Evolutionary conservation across 2,113 vertebrate species (phyloP), one percentile per base, ranked within the genome.

Genomic region (Phrynocephalus versicolor): DNA sequence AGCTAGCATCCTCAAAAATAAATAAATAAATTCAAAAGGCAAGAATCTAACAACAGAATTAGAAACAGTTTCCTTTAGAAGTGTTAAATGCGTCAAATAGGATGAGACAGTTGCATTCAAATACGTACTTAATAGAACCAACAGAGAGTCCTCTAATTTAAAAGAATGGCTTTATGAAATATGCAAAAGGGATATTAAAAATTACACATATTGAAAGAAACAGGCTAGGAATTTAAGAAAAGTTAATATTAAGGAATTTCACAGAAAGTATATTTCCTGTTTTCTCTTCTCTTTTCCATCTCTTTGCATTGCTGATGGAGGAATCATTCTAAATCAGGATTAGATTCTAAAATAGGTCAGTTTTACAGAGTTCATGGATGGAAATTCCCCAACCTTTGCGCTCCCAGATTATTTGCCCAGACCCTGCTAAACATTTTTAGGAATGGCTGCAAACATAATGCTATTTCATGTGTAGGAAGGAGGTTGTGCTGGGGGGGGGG

Each of bases 111-210:
- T 81, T n/a, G 55, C 33, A 25, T 35, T 51, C 27, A 94, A 90
- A 90, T n/a, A n/a, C n/a, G n/a, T 88, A 85, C 84, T 87, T 91
- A 87, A 78, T 62, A 85, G 81, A 70, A 58, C 76, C 90, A 70
- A 87, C 77, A 83, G 83, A 37, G 27, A 88, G n/a, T 45, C 72
- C 85, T 90, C 87, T 89, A 51, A 88, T 81, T 91, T 86, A 93
- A 94, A 92, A 86, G 90, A 91, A 88, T 88, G 55, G n/a, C 83
- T 94, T 88, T 88, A 85, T 33, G 0, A 88, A 78, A 88, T 51
- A 86, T 69, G 90, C 79, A 89, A 92, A 94, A 93, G 91, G 88
- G 84, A 90, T 91, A 92, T 93, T 92, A 91, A 94, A 92, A 88
- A 86, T 77, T 88, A 74, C 82, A 89, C 87, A 91, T 74, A 91